Base-by-base conservation (phyloP, 2,113 vertebrate species). In the Spermophilus dauricus region DNA sequence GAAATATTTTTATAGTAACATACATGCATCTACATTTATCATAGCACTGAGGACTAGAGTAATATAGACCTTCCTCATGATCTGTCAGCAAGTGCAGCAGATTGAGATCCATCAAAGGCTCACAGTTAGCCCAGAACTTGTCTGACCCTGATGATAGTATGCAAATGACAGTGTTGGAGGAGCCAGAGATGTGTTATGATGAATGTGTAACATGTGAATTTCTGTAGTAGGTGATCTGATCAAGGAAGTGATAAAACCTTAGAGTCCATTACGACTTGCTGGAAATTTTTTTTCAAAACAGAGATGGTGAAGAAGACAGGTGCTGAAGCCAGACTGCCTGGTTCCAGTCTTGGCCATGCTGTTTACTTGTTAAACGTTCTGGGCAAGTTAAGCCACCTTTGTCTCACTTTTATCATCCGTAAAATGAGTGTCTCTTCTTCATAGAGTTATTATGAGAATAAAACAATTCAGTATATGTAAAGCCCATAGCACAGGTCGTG, bases 1-100 rank as follows among this genome's bases (percentile, higher is more conserved):
- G 18, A 85, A 78, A 45, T 82, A 82, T 70, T 80, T 84, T 88
- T 63, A 67, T 69, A 73, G 90, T 86, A 86, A 85, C 63, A 53
- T 78, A 67, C 17, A 24, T 53, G 8, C 70, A 18, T 28, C 13
- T 69, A 32, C 8, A 8, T 89, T 75, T 51, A 65, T 70, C 34
- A 32, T 3, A 82, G 48, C 17, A 34, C 30, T 20, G 48, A 78
- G 32, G 37, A 37, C 22, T 11, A 3, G 17, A 18, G 67, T 48
- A 39, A 77, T 69, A 63, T 0, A 48, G 48, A 10, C 8, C 28
- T 18, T 53, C 61, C 56, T 69, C 58, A 8, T 37, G 56, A 28
- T 24, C 88, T 17, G 2, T 76, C 56, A 70, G 34, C 51, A 91
- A 75, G 22, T 28, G 28, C 8, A 48, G 24, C 32, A 80, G 17